These are phyloP conservation scores for Saimiri boliviensis DNA, from an alignment of 2,113 vertebrate species.

Conservation along the genomic window DNA sequence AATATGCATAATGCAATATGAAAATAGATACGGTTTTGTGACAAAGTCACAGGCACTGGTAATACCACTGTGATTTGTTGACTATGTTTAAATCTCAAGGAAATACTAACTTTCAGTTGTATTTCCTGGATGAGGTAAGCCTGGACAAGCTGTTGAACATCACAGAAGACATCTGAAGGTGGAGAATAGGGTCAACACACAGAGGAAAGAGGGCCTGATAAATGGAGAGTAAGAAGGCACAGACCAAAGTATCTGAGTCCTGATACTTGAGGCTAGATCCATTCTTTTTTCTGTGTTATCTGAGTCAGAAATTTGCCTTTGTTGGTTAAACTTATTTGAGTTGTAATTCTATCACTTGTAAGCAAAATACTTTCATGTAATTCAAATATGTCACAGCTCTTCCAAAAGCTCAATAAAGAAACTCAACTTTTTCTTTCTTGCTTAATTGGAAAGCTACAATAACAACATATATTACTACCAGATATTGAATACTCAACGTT, in stretches of 20 bases:
- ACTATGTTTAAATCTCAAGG: conserved; percentile 14
- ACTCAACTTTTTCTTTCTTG: not conserved
- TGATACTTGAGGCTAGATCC: not conserved
- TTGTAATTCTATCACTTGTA: not conserved
- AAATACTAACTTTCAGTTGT: conserved; percentile 5
- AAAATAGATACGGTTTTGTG: not conserved
- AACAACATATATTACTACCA: not conserved
- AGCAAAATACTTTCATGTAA: conserved; percentile 28
- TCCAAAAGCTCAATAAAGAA: conserved; percentile 16
- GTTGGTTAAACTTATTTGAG: not conserved
- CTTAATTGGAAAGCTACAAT: not conserved
- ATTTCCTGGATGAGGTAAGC: no score
- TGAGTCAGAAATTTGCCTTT: not conserved
- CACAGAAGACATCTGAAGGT: not conserved
- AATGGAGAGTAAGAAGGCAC: not conserved
- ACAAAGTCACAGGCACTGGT: not conserved
- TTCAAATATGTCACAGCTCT: not conserved
- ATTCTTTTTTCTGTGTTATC: not conserved
- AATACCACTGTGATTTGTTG: not conserved
- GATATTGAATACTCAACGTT: not conserved
- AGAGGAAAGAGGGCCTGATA: not conserved
- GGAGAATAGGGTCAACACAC: not conserved
- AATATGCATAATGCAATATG: not conserved
- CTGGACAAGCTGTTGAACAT: not conserved
- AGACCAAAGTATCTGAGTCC: not conserved